phyloP scores from a whole-genome alignment of 2,113 vertebrate genomes.

The Capricornis sumatraensis region DNA sequence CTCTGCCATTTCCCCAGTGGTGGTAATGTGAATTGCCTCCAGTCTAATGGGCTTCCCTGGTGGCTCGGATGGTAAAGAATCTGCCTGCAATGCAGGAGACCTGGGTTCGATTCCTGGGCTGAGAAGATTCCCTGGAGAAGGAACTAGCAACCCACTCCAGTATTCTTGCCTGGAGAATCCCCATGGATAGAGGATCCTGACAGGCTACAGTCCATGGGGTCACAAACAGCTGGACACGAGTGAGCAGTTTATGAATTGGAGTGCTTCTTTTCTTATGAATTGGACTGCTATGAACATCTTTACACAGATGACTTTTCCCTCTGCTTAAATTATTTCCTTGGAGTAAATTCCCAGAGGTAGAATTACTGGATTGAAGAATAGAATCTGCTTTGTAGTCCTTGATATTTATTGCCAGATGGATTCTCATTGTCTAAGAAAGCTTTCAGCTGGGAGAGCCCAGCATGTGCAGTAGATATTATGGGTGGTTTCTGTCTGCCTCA shows the following conservation, averaged over 20 bases:
- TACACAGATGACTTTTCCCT: neutral
- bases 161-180: neutral
- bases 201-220: neutral
- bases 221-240: neutral
- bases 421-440: slow-evolving; percentile 19
- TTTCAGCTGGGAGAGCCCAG: neutral
- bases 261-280: neutral
- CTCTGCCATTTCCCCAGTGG: neutral
- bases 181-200: neutral
- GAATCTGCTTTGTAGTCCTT: neutral
- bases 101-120: neutral
- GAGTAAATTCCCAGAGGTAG: slow-evolving; percentile 28
- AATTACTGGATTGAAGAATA: slow-evolving; percentile 4
- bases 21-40: neutral
- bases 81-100: neutral
- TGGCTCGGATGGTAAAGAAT: neutral
- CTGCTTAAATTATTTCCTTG: neutral
- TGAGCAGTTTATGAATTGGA: neutral
- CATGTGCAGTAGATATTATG: neutral
- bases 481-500: neutral
- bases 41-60: neutral
- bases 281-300: neutral
- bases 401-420: neutral
- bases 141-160: neutral
- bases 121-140: neutral